Evolutionary conservation across 2,888 invertebrate genomes (phyloP).

Genomic region (Argyra leucocephala): DNA sequence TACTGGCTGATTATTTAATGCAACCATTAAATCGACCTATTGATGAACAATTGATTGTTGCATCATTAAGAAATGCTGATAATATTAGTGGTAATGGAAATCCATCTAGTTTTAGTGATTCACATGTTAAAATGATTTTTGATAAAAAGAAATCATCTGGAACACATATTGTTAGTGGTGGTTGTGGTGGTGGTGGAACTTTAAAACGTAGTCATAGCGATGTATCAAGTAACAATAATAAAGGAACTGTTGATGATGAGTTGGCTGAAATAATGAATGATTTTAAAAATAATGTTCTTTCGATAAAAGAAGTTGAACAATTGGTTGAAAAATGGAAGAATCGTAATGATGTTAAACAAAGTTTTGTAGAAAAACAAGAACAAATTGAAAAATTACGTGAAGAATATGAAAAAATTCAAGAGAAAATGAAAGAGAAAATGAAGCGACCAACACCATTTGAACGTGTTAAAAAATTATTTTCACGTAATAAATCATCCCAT

Average conservation of each 20-base stretch:
- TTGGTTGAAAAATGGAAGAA: conserved; percentile 80
- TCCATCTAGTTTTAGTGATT: background rate
- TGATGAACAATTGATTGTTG: conserved; percentile 29
- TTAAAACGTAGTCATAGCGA: conserved; percentile 40
- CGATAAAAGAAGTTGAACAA: conserved; percentile 74
- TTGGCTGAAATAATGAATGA: conserved; percentile 78
- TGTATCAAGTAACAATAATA: conserved; percentile 34
- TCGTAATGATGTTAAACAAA: conserved; percentile 77
- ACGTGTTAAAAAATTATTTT: conserved; percentile 64
- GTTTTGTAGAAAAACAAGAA: conserved; percentile 74
- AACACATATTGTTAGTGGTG: background rate
- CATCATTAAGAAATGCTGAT: background rate
- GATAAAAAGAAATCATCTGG: conserved; percentile 19
- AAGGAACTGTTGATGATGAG: conserved; percentile 54
- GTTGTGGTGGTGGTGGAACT: conserved; percentile 33
- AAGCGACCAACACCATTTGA: conserved; percentile 75
- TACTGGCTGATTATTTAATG: conserved; percentile 35
- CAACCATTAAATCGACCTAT: conserved; percentile 43
- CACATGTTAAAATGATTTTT: conserved; percentile 24
- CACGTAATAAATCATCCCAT: conserved; percentile 49
- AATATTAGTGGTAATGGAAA: background rate
- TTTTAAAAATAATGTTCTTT: conserved; percentile 79
- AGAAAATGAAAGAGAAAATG: conserved; percentile 62
- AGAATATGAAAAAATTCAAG: conserved; percentile 74
- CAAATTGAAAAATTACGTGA: conserved; percentile 70